phyloP scores from a whole-genome alignment of 1,140 invertebrate genomes.

The Monomorium pharaonis region DNA sequence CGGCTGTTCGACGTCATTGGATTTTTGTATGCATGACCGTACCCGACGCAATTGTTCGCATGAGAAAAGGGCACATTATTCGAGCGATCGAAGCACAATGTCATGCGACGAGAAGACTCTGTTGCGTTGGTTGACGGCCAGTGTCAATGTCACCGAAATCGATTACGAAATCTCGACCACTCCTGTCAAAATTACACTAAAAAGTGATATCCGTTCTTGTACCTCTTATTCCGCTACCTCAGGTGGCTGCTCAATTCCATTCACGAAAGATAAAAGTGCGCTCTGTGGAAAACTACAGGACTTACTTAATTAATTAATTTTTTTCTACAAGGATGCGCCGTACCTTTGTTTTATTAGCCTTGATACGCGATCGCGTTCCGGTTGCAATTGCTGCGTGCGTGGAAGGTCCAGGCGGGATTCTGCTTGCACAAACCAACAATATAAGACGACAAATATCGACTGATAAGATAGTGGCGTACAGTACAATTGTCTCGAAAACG shows the following conservation, averaged over 20 bases:
- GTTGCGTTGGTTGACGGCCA: conserved; percentile 23
- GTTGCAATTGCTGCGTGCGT: background rate
- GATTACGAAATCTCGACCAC: conserved; percentile 43
- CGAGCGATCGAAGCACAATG: conserved; percentile 6
- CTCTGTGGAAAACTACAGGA: background rate
- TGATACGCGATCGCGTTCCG: background rate
- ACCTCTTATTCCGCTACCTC: background rate
- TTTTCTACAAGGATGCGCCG: background rate
- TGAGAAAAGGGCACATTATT: conserved; percentile 46
- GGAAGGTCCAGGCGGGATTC: conserved; percentile 57
- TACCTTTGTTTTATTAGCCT: background rate
- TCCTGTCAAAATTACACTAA: conserved; percentile 14
- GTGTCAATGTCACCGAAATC: conserved; percentile 32
- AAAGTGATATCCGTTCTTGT: conserved; percentile 31
- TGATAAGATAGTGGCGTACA: conserved; percentile 81
- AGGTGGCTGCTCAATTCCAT: background rate
- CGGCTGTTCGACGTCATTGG: conserved; percentile 10
- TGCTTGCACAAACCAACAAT: conserved; percentile 75
- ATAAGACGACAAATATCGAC: conserved; percentile 75
- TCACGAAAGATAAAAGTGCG: background rate
- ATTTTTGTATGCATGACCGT: conserved; percentile 41
- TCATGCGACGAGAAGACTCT: background rate
- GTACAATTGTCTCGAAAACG: conserved; percentile 78
- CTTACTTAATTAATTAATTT: background rate
- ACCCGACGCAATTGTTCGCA: conserved; percentile 20